Conservation (phyloP, 2,888 invertebrate genomes). For the Andrena fulva region DNA sequence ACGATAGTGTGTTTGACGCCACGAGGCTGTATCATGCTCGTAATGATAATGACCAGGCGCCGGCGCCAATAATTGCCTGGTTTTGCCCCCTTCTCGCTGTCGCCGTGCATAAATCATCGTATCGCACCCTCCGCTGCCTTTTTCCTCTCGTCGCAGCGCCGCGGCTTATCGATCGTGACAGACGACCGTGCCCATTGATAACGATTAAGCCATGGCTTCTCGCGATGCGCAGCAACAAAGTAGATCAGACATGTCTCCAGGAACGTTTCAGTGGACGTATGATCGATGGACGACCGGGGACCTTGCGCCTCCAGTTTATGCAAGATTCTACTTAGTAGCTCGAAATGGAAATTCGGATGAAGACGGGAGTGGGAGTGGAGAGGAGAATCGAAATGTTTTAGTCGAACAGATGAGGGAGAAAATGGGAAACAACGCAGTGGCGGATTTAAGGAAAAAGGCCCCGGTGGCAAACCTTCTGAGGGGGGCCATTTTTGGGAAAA, state of each 20-base stretch:
- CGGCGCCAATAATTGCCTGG: conserved; percentile 64
- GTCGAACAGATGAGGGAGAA: too few species aligned
- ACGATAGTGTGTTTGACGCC: conserved; percentile 9
- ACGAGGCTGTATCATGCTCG: conserved; percentile 20
- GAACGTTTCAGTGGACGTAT: not conserved
- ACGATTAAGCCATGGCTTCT: conserved; percentile 17
- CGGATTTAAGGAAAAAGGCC: too few species aligned
- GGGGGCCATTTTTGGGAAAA: too few species aligned
- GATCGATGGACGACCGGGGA: too few species aligned
- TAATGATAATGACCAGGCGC: conserved; percentile 66
- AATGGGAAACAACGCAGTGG: too few species aligned
- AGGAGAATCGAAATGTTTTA: too few species aligned
- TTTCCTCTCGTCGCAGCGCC: not conserved
- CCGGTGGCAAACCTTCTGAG: too few species aligned
- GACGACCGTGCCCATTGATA: conserved; percentile 34
- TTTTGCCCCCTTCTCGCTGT: conserved; percentile 50
- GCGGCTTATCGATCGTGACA: conserved; percentile 33
- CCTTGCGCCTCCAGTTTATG: too few species aligned
- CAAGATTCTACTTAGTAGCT: too few species aligned
- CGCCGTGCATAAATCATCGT: conserved; percentile 51
- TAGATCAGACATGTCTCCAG: not conserved
- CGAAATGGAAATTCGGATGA: too few species aligned
- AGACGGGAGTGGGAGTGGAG: too few species aligned
- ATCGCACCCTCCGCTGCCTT: conserved; percentile 38
- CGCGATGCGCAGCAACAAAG: not conserved